Conservation (phyloP, 2,888 invertebrate species). For the Didymodactylos carnosus region DNA sequence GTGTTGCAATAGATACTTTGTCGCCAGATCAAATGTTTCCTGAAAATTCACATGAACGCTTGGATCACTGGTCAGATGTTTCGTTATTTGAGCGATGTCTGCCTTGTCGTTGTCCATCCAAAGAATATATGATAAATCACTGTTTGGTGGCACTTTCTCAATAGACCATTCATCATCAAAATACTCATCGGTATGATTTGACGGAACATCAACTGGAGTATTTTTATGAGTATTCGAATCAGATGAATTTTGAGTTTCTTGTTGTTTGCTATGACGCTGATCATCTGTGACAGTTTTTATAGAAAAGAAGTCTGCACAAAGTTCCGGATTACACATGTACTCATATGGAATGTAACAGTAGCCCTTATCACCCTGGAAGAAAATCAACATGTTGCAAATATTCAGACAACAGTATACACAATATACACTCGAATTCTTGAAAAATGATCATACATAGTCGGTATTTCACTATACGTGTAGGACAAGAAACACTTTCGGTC, state of each 20-base stretch:
- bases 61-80: neutral
- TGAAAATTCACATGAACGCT: neutral
- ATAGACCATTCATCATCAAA: neutral
- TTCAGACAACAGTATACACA: too few relatives aligned
- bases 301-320: neutral
- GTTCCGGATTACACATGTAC: neutral
- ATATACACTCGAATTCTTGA: too few relatives aligned
- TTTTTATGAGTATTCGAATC: neutral
- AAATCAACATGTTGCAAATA: neutral
- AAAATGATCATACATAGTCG: neutral
- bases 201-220: neutral
- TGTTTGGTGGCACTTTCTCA: neutral
- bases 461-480: neutral
- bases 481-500: too few relatives aligned
- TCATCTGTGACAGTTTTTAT: neutral
- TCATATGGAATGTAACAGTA: neutral
- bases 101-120: neutral
- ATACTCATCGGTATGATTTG: neutral
- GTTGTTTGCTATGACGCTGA: neutral
- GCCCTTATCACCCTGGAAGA: neutral
- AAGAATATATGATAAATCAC: neutral
- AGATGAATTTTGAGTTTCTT: neutral
- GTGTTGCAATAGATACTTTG: neutral
- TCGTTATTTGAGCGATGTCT: neutral
- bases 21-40: neutral